These are phyloP conservation scores for Dasysyrphus tricinctus DNA, from an alignment of 2,888 invertebrate species.

Conservation along the genomic window DNA sequence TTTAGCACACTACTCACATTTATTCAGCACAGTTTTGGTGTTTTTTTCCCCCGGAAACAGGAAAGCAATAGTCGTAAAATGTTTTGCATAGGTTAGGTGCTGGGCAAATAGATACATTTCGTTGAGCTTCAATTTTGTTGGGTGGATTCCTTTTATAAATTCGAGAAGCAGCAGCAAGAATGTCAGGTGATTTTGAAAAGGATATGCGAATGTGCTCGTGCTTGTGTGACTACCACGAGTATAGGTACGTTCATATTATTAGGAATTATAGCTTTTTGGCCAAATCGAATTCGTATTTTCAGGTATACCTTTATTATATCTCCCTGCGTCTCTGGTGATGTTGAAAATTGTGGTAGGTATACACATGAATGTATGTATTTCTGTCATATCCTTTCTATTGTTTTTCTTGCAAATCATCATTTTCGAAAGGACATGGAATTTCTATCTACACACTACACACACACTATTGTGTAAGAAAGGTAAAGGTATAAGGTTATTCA, in stretches of 20 bases:
- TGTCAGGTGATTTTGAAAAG: constrained; percentile 36
- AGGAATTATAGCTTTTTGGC: constrained; percentile 42
- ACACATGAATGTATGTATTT: background rate
- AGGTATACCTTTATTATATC: background rate
- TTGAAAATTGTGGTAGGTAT: constrained; percentile 2
- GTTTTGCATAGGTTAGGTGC: constrained; percentile 62
- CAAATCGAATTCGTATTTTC: constrained; percentile 45
- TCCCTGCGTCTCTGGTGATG: background rate
- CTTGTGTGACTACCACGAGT: background rate
- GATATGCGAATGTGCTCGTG: background rate
- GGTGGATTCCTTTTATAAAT: background rate
- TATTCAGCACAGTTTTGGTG: background rate
- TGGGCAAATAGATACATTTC: constrained; percentile 68
- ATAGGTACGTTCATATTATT: too few species aligned
- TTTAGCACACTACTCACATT: constrained; percentile 25
- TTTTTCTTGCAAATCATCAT: constrained; percentile 27
- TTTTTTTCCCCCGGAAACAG: constrained; percentile 8
- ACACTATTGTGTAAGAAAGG: background rate
- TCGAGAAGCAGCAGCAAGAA: background rate
- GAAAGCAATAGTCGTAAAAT: constrained; percentile 67
- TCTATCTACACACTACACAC: background rate
- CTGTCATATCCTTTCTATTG: constrained; percentile 8
- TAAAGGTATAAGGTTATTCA: background rate
- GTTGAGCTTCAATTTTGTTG: background rate
- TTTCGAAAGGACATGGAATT: background rate